Conservation (phyloP, 2,888 invertebrate species). For the Sturmia bella region DNA sequence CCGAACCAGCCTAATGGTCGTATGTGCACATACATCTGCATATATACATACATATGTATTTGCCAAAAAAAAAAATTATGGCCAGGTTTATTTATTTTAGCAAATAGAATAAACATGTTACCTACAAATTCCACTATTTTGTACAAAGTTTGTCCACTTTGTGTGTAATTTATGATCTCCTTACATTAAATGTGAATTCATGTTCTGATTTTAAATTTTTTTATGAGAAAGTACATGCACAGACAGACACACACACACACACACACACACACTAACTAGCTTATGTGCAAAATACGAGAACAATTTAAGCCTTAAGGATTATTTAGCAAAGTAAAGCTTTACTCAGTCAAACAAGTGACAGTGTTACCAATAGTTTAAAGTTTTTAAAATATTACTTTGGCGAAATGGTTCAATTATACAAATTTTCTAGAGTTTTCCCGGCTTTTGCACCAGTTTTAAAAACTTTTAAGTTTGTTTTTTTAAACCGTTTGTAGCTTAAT, state of each 20-base stretch:
- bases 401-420: no score
- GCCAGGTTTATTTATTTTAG: constrained; percentile 25
- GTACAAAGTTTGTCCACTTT: constrained; percentile 68
- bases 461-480: no score
- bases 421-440: no score
- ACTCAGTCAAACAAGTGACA: constrained; percentile 31
- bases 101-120: constrained; percentile 49
- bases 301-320: constrained; percentile 72
- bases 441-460: no score
- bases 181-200: constrained; percentile 67
- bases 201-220: constrained; percentile 66
- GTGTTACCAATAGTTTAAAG: no score
- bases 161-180: constrained; percentile 66
- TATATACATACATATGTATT: constrained; percentile 4
- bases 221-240: constrained; percentile 71
- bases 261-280: background rate
- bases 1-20: no score
- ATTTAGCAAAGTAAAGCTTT: constrained; percentile 66
- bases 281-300: constrained; percentile 58
- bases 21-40: no score
- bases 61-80: background rate
- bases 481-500: no score
- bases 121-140: constrained; percentile 63
- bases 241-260: constrained; percentile 5
- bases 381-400: no score